Evolutionary conservation across 2,888 invertebrate genomes (phyloP).

Genomic region (Endotricha flammealis): DNA sequence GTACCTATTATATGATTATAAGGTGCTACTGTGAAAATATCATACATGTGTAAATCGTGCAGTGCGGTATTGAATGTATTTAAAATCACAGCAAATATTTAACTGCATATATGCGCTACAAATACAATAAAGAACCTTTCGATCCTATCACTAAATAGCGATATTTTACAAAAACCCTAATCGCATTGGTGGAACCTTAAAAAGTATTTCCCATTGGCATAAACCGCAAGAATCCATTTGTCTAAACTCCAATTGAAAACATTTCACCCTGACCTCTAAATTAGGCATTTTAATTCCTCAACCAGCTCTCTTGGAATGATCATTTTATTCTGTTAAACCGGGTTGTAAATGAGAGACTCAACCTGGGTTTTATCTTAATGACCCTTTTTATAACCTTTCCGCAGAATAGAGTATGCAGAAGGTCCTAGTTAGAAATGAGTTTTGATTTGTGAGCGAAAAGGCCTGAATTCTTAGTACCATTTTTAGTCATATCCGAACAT

Average conservation of each 20-base stretch:
- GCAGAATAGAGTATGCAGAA: background rate
- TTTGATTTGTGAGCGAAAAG: no score
- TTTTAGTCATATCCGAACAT: no score
- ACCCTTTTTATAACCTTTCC: constrained; percentile 4
- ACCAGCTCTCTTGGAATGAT: constrained; percentile 13
- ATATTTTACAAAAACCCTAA: background rate
- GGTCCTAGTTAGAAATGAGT: no score
- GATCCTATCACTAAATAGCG: no score
- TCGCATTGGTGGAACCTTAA: background rate
- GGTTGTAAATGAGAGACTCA: constrained; percentile 17
- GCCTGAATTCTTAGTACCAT: no score
- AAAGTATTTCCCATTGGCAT: background rate
- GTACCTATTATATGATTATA: no score
- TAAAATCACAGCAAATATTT: no score
- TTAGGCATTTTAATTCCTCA: constrained; percentile 15
- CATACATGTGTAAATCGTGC: no score
- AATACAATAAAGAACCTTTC: no score
- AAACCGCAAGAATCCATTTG: background rate
- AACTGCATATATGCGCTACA: no score
- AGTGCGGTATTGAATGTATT: no score
- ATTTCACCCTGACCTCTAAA: background rate
- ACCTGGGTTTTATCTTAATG: constrained; percentile 17
- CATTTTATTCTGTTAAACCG: constrained; percentile 23
- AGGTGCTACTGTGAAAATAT: no score
- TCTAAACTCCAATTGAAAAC: background rate